These are phyloP conservation scores for Trachurus trachurus DNA, from an alignment of 2,797 vertebrate genomes.

Conservation along the genomic window DNA sequence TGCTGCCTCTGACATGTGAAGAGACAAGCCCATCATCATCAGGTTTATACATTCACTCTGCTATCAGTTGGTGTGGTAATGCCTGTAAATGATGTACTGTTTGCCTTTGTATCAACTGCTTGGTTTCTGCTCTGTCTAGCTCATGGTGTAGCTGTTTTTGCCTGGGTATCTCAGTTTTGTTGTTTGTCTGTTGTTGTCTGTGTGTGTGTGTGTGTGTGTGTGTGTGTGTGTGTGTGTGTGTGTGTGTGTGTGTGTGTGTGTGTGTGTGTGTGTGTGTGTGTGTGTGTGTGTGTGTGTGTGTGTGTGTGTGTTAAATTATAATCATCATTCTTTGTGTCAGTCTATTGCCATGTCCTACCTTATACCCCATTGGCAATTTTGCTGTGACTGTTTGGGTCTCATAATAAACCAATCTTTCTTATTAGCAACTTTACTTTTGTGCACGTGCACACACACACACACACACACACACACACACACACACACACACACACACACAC, in stretches of 20 bases:
- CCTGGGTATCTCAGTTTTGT: constrained; percentile 18
- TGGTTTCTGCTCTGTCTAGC: constrained; percentile 54
- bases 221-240: not conserved
- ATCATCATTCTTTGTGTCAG: not conserved
- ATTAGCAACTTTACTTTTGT: not conserved
- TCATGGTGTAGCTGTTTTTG: constrained; percentile 25
- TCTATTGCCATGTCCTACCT: not conserved
- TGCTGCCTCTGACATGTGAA: constrained; percentile 79
- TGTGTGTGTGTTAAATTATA: not conserved
- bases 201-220: not conserved
- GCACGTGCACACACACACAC: not conserved
- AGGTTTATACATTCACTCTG: constrained; percentile 68
- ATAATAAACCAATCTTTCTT: not conserved
- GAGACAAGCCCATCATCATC: constrained; percentile 76
- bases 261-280: no score
- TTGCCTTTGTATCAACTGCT: constrained; percentile 57
- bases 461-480: not conserved
- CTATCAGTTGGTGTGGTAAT: constrained; percentile 55
- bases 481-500: not conserved
- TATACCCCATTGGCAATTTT: not conserved
- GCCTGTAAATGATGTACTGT: constrained; percentile 65
- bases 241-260: not conserved
- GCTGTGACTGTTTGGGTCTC: not conserved
- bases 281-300: no score
- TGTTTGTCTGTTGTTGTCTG: constrained; percentile 1